Conservation (phyloP, 2,888 invertebrate species). For the Timema podura region DNA sequence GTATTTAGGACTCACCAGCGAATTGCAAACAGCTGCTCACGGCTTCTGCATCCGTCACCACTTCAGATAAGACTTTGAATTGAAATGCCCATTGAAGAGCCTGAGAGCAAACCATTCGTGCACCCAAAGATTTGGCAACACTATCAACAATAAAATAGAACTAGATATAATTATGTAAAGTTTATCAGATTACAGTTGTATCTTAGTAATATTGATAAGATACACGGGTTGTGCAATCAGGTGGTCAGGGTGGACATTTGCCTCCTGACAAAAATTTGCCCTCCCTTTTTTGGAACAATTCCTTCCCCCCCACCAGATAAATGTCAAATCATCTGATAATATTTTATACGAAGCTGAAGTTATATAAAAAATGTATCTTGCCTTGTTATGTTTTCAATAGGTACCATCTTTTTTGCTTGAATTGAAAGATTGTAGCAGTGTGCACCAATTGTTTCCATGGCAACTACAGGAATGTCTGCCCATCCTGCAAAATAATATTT, state of each 20-base stretch:
- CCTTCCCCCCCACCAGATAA: too few relatives aligned
- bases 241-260: too few relatives aligned
- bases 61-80: conserved; percentile 41
- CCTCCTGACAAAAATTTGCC: too few relatives aligned
- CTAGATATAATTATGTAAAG: neutral
- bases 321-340: too few relatives aligned
- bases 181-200: too few relatives aligned
- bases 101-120: conserved; percentile 40
- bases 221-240: too few relatives aligned
- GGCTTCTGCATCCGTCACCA: conserved; percentile 45
- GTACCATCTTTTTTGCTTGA: conserved; percentile 42
- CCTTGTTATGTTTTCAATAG: conserved; percentile 45
- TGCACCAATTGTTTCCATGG: conserved; percentile 49
- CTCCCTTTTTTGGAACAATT: too few relatives aligned
- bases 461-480: conserved; percentile 45
- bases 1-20: conserved; percentile 40
- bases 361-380: conserved; percentile 28
- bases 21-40: conserved; percentile 44
- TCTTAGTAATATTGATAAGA: too few relatives aligned
- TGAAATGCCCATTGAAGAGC: conserved; percentile 39
- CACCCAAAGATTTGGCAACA: conserved; percentile 45
- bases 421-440: conserved; percentile 45
- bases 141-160: conserved; percentile 36
- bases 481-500: conserved; percentile 30
- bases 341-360: neutral